Evolutionary conservation across 1,140 invertebrate genomes (phyloP).

Genomic region (Cryptotermes secundus): DNA sequence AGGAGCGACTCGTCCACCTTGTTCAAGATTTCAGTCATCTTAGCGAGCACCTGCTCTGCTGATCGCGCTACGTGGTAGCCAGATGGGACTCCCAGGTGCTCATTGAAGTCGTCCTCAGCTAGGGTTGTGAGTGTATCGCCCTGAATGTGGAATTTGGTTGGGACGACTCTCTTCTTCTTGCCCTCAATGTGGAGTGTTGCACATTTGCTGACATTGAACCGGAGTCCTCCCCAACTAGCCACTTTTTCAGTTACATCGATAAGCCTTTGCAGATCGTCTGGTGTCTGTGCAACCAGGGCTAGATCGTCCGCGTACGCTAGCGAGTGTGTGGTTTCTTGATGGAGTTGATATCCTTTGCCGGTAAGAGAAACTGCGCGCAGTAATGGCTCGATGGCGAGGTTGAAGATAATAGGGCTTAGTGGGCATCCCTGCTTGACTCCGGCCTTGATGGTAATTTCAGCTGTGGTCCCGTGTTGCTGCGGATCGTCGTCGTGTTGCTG

Average conservation of each 20-base stretch:
- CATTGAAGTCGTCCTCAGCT: neutral
- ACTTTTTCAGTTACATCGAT: neutral
- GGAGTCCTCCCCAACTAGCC: neutral
- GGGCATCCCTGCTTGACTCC: conserved; percentile 44
- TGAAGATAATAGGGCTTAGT: conserved; percentile 42
- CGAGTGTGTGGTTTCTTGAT: neutral
- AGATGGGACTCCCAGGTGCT: conserved; percentile 23
- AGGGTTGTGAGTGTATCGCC: neutral
- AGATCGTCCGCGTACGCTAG: conserved; percentile 39
- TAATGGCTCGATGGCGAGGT: conserved; percentile 41
- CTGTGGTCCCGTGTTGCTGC: conserved; percentile 28
- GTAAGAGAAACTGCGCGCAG: neutral
- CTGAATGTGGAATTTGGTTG: neutral
- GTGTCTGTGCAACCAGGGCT: conserved; percentile 26
- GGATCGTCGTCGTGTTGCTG: conserved; percentile 25
- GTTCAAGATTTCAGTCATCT: neutral
- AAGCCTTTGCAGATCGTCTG: conserved; percentile 22
- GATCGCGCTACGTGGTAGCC: conserved; percentile 2
- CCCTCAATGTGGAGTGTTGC: conserved; percentile 21
- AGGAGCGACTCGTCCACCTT: conserved; percentile 26
- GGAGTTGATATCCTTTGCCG: neutral
- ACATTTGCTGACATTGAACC: conserved; percentile 24
- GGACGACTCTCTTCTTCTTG: neutral
- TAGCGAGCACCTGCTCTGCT: neutral
- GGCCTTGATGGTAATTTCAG: conserved; percentile 38